Evolutionary conservation across 1,140 invertebrate species (phyloP).

Genomic region (Bombus breviceps): DNA sequence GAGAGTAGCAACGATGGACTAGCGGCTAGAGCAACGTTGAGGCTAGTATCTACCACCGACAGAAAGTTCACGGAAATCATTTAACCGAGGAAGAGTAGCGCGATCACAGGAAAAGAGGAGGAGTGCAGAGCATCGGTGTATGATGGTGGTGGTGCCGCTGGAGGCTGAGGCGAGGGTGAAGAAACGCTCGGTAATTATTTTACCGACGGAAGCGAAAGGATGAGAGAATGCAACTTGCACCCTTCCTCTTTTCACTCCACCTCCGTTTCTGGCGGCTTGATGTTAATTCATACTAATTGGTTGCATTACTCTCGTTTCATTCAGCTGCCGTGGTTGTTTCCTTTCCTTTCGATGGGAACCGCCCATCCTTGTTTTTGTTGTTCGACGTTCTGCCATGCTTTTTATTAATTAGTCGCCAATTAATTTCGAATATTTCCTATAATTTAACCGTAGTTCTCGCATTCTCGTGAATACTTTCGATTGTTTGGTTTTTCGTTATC

Average conservation of each 20-base stretch:
- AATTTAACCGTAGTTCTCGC: neutral
- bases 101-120: neutral
- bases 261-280: constrained; percentile 11
- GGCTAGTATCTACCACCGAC: neutral
- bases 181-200: constrained; percentile 53
- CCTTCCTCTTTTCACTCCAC: neutral
- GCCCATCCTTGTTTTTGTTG: neutral
- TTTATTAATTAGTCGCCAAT: neutral
- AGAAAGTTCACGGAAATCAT: constrained; percentile 50
- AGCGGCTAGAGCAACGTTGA: neutral
- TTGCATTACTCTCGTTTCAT: constrained; percentile 64
- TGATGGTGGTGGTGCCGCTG: neutral
- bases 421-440: neutral
- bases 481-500: neutral
- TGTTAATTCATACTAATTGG: constrained; percentile 71
- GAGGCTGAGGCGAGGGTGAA: neutral
- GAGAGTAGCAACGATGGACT: neutral
- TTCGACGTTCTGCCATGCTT: rapidly evolving
- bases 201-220: constrained; percentile 28
- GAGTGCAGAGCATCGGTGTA: neutral
- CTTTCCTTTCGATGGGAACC: neutral
- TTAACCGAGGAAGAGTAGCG: constrained; percentile 41
- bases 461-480: neutral
- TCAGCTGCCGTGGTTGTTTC: constrained; percentile 30
- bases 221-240: constrained; percentile 19